Evolutionary conservation across 2,113 vertebrate genomes (phyloP).

Genomic region (Silurus glanis): DNA sequence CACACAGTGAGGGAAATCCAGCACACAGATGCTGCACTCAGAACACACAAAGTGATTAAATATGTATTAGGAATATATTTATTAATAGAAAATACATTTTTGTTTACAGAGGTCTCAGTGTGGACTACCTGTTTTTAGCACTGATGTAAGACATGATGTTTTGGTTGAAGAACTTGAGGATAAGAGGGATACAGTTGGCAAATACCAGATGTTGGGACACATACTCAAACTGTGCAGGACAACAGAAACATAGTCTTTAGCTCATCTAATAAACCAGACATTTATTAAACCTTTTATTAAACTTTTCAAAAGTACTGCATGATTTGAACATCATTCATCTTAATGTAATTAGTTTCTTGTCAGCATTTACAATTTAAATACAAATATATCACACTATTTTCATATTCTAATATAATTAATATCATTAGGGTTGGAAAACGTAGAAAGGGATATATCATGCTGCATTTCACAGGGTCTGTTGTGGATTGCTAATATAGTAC

Average conservation of each 20-base stretch:
- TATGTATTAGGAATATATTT: constrained; percentile 9
- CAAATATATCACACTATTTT: background rate
- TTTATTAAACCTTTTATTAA: background rate
- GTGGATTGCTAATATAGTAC: background rate
- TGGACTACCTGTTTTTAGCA: constrained; percentile 92
- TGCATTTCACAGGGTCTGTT: background rate
- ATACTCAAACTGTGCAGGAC: constrained; percentile 85
- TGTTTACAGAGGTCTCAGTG: background rate
- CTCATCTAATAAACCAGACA: background rate
- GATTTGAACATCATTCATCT: background rate
- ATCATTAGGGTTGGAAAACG: background rate
- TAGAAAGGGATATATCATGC: background rate
- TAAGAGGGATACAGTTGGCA: constrained; percentile 97
- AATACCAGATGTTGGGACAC: constrained; percentile 96
- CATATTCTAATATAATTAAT: background rate
- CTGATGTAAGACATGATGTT: constrained; percentile 98
- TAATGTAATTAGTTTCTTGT: background rate
- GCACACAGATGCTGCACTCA: constrained; percentile 81
- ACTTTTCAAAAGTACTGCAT: background rate
- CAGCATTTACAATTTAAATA: background rate
- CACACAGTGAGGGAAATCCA: constrained; percentile 89
- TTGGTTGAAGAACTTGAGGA: constrained; percentile 99
- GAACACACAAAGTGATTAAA: constrained; percentile 31
- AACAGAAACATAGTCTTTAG: background rate
- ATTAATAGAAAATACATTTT: background rate